Evolutionary conservation across 2,888 invertebrate species (phyloP), one percentile per base, ranked within the genome.

Genomic region (Drosophila gaucha): DNA sequence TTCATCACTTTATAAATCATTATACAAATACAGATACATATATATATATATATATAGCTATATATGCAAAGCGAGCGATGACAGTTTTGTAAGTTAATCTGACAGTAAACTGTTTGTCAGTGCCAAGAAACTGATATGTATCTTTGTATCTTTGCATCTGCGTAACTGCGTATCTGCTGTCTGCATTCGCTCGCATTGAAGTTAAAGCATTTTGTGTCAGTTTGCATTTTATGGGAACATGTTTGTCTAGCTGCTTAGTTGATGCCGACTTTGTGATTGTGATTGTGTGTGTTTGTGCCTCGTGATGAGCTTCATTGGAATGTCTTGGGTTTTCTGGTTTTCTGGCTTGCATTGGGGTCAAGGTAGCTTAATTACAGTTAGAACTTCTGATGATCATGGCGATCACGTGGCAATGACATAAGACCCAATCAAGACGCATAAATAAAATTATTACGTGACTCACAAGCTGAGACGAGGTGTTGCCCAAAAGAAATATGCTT

Each of bases 1-100:
- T 64, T 76, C 66, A 44, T 64, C 87, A 82, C 82, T 87, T 82
- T 75, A 87, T 82, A 87, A 82, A 82, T 82, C 86, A 82, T 78
- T 44, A 46, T 47, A 59, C 43, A 44, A 30, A 52, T 9, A 43
- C 18, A 20, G 22, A 16, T 26, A 24, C 2, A 35, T 3, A 44
- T 10, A 14, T 26, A 57, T 2, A 16, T 24, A 26, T 22, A 33
- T 10, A 38, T 46, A 54, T 39, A 44, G 24, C 57, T n/a, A 51
- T 22, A 24, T 31, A 24, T 33, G 38, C 22, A 46, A 43, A 30
- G 28, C 14, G 47, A 22, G 35, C 56, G 66, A 66, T 67, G 60
- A 74, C 75, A 71, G 78, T 68, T 71, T n/a, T 71, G 67, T 62
- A 74, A 62, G 78, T 74, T 84, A 86, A 86, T 80, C 86, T 80